phyloP scores from a whole-genome alignment of 2,113 vertebrate genomes.

The Embiotoca jacksoni region DNA sequence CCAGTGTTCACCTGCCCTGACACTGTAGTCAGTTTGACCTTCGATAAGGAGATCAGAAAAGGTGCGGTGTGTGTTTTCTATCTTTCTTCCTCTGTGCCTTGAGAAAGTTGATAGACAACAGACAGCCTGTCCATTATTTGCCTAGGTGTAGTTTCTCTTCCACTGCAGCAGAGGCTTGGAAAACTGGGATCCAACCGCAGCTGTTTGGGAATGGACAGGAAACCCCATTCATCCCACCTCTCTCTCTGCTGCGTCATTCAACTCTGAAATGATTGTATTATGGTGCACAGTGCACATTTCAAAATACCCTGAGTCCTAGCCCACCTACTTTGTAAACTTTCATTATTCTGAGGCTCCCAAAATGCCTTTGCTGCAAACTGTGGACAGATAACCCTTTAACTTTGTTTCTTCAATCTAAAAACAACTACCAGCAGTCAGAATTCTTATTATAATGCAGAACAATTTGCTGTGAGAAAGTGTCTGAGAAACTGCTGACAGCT shows the following conservation, averaged over 20 bases:
- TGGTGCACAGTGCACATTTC: conserved; percentile 59
- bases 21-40: conserved; percentile 6
- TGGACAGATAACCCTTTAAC: conserved; percentile 7
- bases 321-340: conserved; percentile 47
- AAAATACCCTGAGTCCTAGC: conserved; percentile 48
- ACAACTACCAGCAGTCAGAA: background rate
- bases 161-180: conserved; percentile 55
- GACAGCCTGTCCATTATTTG: conserved; percentile 54
- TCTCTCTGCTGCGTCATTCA: conserved; percentile 61
- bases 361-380: background rate
- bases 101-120: conserved; percentile 34
- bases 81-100: conserved; percentile 21
- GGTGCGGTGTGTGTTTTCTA: background rate
- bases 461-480: background rate
- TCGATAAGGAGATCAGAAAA: conserved; percentile 5
- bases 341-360: conserved; percentile 20
- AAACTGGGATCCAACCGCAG: conserved; percentile 55
- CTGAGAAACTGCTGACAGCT: conserved; percentile 9
- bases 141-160: conserved; percentile 48
- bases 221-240: conserved; percentile 51
- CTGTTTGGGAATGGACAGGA: conserved; percentile 71
- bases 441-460: background rate
- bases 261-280: conserved; percentile 62
- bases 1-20: conserved; percentile 24
- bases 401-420: background rate